A percentile compares a stretch with the other conserved stretches of the same genome.
phyloP scores from a whole-genome alignment of 1,140 invertebrate species.

The Drosophila busckii region DNA sequence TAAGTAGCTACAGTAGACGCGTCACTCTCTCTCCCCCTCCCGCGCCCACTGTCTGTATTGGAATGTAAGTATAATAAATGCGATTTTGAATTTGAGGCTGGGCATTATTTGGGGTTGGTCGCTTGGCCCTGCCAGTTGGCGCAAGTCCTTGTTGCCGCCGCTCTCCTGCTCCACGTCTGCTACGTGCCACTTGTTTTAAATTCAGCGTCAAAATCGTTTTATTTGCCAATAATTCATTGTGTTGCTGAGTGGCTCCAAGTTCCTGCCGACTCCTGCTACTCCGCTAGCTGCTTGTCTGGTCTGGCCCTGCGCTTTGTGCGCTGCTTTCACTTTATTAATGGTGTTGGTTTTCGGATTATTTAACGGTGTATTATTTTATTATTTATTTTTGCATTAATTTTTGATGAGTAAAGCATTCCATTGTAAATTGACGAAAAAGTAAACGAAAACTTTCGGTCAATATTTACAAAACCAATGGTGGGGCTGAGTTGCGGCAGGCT shows the following conservation, averaged over 20 bases:
- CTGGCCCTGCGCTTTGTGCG: conserved; percentile 13
- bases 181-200: conserved; percentile 77
- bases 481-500: background rate
- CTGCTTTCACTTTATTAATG: conserved; percentile 69
- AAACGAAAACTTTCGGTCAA: conserved; percentile 31
- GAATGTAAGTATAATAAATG: conserved; percentile 76
- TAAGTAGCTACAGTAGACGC: no score
- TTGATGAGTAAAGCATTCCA: conserved; percentile 48
- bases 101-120: conserved; percentile 20
- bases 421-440: conserved; percentile 16
- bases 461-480: conserved; percentile 30
- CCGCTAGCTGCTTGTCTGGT: background rate
- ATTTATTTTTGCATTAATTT: conserved; percentile 78
- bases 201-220: conserved; percentile 78
- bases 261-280: no score
- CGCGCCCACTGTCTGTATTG: no score
- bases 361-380: conserved; percentile 79
- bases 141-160: conserved; percentile 3
- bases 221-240: conserved; percentile 78
- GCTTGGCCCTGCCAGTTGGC: no score
- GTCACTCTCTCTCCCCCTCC: no score
- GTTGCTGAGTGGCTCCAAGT: conserved; percentile 46
- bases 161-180: conserved; percentile 5
- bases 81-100: conserved; percentile 69
- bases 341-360: conserved; percentile 78